phyloP scores from a whole-genome alignment of 1,140 invertebrate species.

The Pogonomyrmex californicus region DNA sequence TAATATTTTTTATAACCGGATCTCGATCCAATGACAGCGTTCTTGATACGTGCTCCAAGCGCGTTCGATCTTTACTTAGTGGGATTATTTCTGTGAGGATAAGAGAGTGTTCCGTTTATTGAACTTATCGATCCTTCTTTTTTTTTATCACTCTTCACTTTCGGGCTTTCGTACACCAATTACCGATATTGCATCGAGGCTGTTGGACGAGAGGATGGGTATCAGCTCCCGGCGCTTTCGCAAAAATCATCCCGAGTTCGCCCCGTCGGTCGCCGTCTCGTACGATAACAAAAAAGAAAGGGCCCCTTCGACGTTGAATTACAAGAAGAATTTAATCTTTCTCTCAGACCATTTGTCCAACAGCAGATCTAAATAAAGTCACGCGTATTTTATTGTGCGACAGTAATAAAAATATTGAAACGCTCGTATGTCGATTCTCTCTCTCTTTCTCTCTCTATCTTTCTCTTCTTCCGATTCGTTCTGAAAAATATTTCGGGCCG shows the following conservation, averaged over 20 bases:
- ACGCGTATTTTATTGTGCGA: not conserved
- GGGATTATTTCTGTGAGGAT: conserved; percentile 13
- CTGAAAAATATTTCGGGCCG: conserved; percentile 43
- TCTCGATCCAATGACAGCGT: not conserved
- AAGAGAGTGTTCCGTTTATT: not conserved
- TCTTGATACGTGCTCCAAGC: not conserved
- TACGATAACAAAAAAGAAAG: conserved; percentile 5
- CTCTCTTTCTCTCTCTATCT: not conserved
- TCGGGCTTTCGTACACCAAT: conserved; percentile 28
- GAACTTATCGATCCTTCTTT: conserved; percentile 17
- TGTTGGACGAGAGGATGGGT: not conserved
- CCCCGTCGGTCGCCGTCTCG: not conserved
- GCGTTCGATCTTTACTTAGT: not conserved
- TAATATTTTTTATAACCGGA: conserved; percentile 29
- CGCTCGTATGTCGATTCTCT: not conserved
- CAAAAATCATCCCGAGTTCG: not conserved
- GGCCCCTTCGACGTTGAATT: not conserved
- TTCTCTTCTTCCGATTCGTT: not conserved
- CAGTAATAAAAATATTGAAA: not conserved
- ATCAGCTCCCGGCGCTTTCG: not conserved
- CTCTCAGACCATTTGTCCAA: not conserved
- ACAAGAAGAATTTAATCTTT: not conserved
- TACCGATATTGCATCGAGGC: not conserved
- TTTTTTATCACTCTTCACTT: not conserved
- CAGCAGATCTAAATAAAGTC: not conserved